A percentile compares a stretch with the other conserved stretches of the same genome.
phyloP scores from a whole-genome alignment of 2,113 vertebrate genomes.

The Camelus dromedarius region DNA sequence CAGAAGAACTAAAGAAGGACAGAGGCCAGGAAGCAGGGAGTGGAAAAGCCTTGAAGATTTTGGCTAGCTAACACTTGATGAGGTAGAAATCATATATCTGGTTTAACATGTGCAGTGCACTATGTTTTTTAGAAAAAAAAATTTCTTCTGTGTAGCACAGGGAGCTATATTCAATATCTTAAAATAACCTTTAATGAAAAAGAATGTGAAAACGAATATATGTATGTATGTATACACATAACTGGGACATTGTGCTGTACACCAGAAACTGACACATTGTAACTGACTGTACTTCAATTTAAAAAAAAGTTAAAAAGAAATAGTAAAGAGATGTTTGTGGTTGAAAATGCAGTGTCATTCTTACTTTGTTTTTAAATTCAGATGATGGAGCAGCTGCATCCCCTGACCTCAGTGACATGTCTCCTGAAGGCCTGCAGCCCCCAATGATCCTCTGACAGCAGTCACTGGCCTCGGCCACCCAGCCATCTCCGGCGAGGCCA shows the following conservation, averaged over 20 bases:
- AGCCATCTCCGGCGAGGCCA: constrained; percentile 98
- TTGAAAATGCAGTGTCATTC: neutral
- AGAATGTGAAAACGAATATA: too few relatives aligned
- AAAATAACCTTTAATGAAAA: too few relatives aligned
- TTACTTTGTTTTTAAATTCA: constrained; percentile 81
- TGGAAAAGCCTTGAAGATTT: neutral
- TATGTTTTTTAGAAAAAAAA: too few relatives aligned
- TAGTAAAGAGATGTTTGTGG: neutral
- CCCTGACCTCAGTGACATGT: constrained; percentile 95
- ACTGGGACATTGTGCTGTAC: too few relatives aligned
- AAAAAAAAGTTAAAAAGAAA: too few relatives aligned
- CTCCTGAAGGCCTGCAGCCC: constrained; percentile 97
- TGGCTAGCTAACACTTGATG: neutral
- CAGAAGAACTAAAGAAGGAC: neutral
- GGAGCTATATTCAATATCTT: too few relatives aligned
- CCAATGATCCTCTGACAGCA: constrained; percentile 98
- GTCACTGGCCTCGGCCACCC: constrained; percentile 95
- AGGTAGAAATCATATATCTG: neutral
- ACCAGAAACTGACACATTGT: too few relatives aligned
- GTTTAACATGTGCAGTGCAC: neutral
- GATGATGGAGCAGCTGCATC: constrained; percentile 93
- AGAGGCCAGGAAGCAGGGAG: neutral
- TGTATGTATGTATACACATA: too few relatives aligned
- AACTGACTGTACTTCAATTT: too few relatives aligned
- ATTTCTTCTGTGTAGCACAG: too few relatives aligned